Evolutionary conservation across 2,888 invertebrate species (phyloP).

Genomic region (Plebejus argus): DNA sequence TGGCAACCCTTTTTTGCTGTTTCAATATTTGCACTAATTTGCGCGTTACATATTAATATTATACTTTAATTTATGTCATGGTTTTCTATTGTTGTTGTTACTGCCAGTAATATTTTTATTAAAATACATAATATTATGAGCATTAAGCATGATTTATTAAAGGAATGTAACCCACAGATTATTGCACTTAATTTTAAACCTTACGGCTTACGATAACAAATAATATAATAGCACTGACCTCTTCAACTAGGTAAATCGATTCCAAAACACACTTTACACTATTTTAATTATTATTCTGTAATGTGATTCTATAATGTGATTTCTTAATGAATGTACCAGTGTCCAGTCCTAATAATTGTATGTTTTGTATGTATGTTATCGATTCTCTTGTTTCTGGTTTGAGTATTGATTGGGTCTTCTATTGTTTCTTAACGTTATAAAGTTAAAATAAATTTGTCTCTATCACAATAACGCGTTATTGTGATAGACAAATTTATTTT

Average conservation of each 20-base stretch:
- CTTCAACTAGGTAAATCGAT: not conserved
- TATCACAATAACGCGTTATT: no score
- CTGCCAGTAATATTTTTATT: constrained; percentile 17
- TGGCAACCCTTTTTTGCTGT: constrained; percentile 19
- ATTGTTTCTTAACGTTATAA: not conserved
- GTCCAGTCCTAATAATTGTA: not conserved
- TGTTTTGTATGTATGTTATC: not conserved
- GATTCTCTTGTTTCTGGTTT: not conserved
- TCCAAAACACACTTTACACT: not conserved
- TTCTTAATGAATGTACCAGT: not conserved
- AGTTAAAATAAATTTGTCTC: no score
- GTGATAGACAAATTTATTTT: not conserved
- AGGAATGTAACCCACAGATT: constrained; percentile 12
- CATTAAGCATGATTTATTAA: not conserved
- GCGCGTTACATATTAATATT: constrained; percentile 21
- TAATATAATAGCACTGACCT: not conserved
- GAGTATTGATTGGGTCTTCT: not conserved
- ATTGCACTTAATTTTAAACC: not conserved
- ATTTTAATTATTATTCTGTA: not conserved
- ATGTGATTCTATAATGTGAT: no score
- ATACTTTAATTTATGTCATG: constrained; percentile 16
- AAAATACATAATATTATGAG: constrained; percentile 26
- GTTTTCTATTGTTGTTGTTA: constrained; percentile 5
- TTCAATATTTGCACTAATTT: constrained; percentile 30
- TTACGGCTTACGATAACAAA: not conserved